Conservation (phyloP, 1,140 invertebrate genomes). For the Archegozetes longisetosus region DNA sequence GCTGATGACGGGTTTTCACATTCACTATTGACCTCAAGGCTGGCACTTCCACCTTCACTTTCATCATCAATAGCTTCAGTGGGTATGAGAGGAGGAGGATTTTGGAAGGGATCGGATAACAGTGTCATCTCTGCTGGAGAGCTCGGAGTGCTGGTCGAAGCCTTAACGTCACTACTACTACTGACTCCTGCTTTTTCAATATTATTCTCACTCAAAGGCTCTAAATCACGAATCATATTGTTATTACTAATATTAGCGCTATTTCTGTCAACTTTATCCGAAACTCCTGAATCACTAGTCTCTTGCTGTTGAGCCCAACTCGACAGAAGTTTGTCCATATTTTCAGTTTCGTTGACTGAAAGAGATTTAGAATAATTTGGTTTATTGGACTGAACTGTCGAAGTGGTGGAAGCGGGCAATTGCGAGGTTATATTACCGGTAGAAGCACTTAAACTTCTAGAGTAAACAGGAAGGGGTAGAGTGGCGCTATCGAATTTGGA, state of each 20-base stretch:
- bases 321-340: neutral
- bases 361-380: neutral
- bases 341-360: neutral
- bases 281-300: neutral
- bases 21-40: neutral
- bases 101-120: conserved; percentile 1
- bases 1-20: neutral
- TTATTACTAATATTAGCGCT: neutral
- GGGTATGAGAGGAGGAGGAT: conserved; percentile 9
- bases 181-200: neutral
- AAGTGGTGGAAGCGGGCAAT: neutral
- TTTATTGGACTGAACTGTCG: neutral
- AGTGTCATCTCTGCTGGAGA: conserved; percentile 4
- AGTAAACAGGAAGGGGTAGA: neutral
- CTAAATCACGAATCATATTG: neutral
- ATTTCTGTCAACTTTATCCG: neutral
- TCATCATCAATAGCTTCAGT: conserved; percentile 12
- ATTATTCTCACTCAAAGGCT: neutral
- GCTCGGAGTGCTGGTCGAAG: conserved; percentile 13
- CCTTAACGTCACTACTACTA: conserved; percentile 1
- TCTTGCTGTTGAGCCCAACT: neutral
- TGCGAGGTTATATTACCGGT: neutral
- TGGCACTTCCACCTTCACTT: neutral
- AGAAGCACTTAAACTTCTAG: neutral
- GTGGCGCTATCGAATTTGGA: neutral